These are phyloP conservation scores for Popillia japonica DNA, from an alignment of 1,140 invertebrate species.

Conservation along the genomic window DNA sequence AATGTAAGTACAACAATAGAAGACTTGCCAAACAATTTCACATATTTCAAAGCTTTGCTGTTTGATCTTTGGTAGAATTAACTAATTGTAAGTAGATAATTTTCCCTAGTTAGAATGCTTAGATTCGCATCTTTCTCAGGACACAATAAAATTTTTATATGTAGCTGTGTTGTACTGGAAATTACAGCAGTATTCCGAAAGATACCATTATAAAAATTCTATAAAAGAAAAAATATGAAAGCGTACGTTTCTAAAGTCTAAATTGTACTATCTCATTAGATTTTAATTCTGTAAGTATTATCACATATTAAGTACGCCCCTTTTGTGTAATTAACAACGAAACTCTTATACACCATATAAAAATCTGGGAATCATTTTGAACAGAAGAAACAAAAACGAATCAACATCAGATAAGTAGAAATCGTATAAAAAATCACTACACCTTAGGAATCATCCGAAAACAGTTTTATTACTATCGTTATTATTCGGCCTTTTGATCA, in stretches of 20 bases:
- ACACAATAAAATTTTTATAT: not conserved
- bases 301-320: conserved; percentile 32
- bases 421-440: conserved; percentile 22
- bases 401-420: no score
- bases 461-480: no score
- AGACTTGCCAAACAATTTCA: not conserved
- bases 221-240: not conserved
- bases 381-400: not conserved
- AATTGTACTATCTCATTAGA: conserved; percentile 15
- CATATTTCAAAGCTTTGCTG: not conserved
- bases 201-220: conserved; percentile 2
- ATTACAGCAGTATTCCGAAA: not conserved
- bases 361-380: not conserved
- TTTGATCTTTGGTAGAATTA: not conserved
- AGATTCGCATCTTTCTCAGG: not conserved
- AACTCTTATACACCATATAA: not conserved
- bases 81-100: not conserved
- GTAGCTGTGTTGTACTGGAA: not conserved
- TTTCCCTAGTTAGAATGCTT: not conserved
- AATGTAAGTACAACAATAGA: not conserved
- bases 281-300: conserved; percentile 9
- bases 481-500: not conserved
- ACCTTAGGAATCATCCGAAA: not conserved
- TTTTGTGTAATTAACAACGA: not conserved
- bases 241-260: not conserved